Conservation (phyloP, 2,888 invertebrate species). For the Pyrrhosoma nymphula region DNA sequence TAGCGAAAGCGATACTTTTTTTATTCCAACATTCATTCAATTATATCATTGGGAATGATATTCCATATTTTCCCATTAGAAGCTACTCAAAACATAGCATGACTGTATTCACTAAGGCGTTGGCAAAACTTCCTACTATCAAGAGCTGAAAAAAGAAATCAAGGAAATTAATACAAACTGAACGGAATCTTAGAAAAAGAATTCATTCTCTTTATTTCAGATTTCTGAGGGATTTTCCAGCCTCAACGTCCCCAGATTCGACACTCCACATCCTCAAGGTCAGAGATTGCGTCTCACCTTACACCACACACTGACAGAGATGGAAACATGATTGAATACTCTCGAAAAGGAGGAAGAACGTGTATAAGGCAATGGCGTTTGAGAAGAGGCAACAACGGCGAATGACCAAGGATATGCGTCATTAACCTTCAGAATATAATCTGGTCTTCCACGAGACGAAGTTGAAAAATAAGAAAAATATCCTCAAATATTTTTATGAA, state of each 20-base stretch:
- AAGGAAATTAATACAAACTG: no score
- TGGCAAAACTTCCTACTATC: no score
- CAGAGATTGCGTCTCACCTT: neutral
- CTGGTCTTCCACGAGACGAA: neutral
- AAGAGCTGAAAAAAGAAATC: no score
- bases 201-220: neutral
- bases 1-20: no score
- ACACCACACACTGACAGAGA: neutral
- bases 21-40: no score
- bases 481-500: neutral
- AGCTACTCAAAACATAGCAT: no score
- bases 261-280: neutral
- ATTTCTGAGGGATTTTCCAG: neutral
- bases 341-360: neutral
- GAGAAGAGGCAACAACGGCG: neutral
- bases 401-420: neutral
- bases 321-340: constrained; percentile 1
- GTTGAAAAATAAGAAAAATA: neutral
- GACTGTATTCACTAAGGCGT: no score
- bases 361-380: neutral
- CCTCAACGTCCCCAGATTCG: neutral
- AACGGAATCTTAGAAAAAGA: neutral
- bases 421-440: neutral
- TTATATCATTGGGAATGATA: no score
- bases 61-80: no score